phyloP scores from a whole-genome alignment of 30 jellyfish, hydroid and myxozoan genomes.

The Chironex yamaguchii region DNA sequence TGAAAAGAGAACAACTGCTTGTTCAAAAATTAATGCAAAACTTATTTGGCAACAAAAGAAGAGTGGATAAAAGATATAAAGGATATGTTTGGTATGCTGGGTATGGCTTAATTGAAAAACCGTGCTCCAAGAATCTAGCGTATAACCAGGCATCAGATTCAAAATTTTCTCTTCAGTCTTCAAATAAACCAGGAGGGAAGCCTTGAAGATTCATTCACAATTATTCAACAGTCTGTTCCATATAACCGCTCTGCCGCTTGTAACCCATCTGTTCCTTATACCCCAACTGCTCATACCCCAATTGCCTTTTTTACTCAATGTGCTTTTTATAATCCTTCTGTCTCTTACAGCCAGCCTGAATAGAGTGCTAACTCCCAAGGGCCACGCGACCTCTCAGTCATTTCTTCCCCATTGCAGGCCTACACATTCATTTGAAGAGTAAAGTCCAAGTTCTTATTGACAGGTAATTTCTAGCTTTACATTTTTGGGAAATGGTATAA shows the following conservation, averaged over 20 bases:
- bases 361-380: too few species aligned
- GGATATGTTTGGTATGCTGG: constrained; percentile 47
- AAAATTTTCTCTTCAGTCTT: constrained; percentile 10
- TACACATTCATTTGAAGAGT: too few species aligned
- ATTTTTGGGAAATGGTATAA: too few species aligned
- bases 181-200: constrained; percentile 35
- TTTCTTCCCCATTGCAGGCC: too few species aligned
- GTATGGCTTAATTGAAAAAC: constrained; percentile 13
- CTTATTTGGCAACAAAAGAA: neutral
- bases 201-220: neutral
- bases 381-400: too few species aligned
- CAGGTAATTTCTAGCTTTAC: too few species aligned
- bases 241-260: constrained; percentile 34
- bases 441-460: too few species aligned
- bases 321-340: neutral
- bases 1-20: constrained; percentile 9
- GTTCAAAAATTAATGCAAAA: neutral
- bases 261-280: neutral
- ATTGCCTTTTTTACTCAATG: neutral
- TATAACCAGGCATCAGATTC: constrained; percentile 32
- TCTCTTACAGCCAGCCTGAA: constrained; percentile 5
- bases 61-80: neutral
- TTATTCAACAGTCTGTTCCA: neutral
- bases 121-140: constrained; percentile 7
- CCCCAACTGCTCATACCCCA: too few species aligned